Percentiles rank a stretch among this genome's conserved stretches.
Conservation (phyloP, 1,140 invertebrate genomes). For the Carposina sasakii region DNA sequence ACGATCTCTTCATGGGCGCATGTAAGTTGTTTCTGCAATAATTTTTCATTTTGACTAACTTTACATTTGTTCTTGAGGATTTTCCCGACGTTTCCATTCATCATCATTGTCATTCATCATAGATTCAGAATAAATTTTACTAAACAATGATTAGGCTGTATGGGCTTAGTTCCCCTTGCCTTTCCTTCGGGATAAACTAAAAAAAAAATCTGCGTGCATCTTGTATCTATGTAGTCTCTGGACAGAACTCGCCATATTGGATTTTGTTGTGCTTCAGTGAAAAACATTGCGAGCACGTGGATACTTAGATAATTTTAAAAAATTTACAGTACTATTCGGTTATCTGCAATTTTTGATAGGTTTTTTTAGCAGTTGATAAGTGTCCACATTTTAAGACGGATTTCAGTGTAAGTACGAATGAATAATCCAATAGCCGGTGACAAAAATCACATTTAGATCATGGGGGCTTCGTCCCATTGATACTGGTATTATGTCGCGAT, state of each 20-base stretch:
- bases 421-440: conserved; percentile 44
- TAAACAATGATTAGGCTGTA: too few species aligned
- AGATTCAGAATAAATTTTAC: too few species aligned
- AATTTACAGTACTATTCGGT: conserved; percentile 54
- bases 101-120: too few species aligned
- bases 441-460: conserved; percentile 46
- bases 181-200: too few species aligned
- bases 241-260: conserved; percentile 67
- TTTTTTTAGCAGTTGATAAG: conserved; percentile 33
- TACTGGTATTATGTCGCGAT: conserved; percentile 28
- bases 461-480: conserved; percentile 28
- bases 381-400: conserved; percentile 35
- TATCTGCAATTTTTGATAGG: conserved; percentile 34
- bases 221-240: too few species aligned
- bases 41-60: too few species aligned
- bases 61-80: too few species aligned
- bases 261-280: conserved; percentile 68
- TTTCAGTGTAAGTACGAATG: conserved; percentile 49
- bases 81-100: too few species aligned
- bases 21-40: too few species aligned
- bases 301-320: conserved; percentile 63
- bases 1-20: too few species aligned
- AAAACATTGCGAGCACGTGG: conserved; percentile 74
- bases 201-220: too few species aligned
- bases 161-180: too few species aligned